These are phyloP conservation scores for Glyphotaelius pellucidus DNA, from an alignment of 2,888 invertebrate genomes.

Conservation along the genomic window DNA sequence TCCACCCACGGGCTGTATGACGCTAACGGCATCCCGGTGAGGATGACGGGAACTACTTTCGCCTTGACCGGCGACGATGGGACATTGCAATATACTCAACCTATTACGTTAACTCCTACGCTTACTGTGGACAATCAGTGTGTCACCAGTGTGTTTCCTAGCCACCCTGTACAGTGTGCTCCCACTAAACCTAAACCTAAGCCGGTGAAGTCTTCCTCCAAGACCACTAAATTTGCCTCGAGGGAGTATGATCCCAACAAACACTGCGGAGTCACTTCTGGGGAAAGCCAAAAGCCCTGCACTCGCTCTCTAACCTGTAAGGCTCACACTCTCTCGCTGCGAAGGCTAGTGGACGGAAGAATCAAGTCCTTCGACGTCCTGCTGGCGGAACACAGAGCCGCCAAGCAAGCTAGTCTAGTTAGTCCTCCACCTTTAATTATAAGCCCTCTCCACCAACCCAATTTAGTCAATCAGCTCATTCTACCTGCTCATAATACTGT, in stretches of 20 bases:
- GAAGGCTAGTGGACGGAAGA: conserved; percentile 84
- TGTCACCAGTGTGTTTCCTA: conserved; percentile 44
- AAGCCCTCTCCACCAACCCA: neutral
- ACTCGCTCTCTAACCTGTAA: conserved; percentile 87
- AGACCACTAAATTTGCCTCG: conserved; percentile 72
- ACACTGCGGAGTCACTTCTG: conserved; percentile 88
- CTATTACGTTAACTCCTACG: conserved; percentile 50
- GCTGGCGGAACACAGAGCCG: conserved; percentile 84
- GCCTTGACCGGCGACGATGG: conserved; percentile 70
- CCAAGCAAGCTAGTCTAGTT: conserved; percentile 76
- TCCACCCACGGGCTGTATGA: conserved; percentile 67
- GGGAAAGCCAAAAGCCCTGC: conserved; percentile 84
- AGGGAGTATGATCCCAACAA: conserved; percentile 89
- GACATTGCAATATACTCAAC: conserved; percentile 69
- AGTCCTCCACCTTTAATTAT: conserved; percentile 71
- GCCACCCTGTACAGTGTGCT: conserved; percentile 50
- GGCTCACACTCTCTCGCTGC: conserved; percentile 82
- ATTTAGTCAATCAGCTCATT: conserved; percentile 32
- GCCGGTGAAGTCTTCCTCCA: conserved; percentile 68
- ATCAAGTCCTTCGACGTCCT: conserved; percentile 86
- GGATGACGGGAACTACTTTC: conserved; percentile 68
- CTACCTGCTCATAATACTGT: neutral
- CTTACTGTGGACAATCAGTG: conserved; percentile 36
- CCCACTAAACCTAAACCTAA: conserved; percentile 69
- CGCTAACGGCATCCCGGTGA: conserved; percentile 70